Base-by-base conservation (phyloP, 2,888 invertebrate species). In the Oasisia sp. region DNA sequence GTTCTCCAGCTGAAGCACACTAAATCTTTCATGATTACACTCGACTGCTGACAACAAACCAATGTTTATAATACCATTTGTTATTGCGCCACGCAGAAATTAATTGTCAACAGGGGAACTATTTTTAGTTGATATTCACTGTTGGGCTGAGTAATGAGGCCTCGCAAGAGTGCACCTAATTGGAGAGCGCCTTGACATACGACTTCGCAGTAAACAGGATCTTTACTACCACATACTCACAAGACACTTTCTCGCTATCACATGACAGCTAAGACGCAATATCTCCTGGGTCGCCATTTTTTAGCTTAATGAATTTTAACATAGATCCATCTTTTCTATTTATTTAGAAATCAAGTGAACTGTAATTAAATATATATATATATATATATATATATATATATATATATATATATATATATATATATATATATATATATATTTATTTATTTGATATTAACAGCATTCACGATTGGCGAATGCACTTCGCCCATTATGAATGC, bases 81-180 rank as follows among this genome's bases (percentile, higher is more conserved):
- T n/a, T 74, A n/a, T n/a, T 74, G 74, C 74, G 27, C 27, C 27
- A 74, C 19, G n/a, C n/a, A 74, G 74, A n/a, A 74, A 74, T 74
- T 74, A 74, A 74, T n/a, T 74, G 74, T 74, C 74, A 74, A 74
- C 74, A 74, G 27, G 74, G 74, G 74, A 74, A 74, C 74, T 74
- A 74, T 74, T 74, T 74, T 74, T 19, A 74, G 74, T 74, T 74
- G 74, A 74, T 74, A 74, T 74, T 74, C 74, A 74, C 27, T 74
- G 74, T n/a, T 74, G 27, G n/a, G 74, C 27, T 74, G 74, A 74
- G 74, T 74, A 74, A 74, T 74, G 74, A 74, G 27, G 7, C 74
- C 74, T 74, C 74, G 7, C 74, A 74, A 27, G 74, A 74, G 74
- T 5, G 74, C 74, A 74, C 74, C 74, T 74, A 74, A 74, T 27